Evolutionary conservation across 2,888 invertebrate species (phyloP).

Genomic region (Drosophila quinaria): DNA sequence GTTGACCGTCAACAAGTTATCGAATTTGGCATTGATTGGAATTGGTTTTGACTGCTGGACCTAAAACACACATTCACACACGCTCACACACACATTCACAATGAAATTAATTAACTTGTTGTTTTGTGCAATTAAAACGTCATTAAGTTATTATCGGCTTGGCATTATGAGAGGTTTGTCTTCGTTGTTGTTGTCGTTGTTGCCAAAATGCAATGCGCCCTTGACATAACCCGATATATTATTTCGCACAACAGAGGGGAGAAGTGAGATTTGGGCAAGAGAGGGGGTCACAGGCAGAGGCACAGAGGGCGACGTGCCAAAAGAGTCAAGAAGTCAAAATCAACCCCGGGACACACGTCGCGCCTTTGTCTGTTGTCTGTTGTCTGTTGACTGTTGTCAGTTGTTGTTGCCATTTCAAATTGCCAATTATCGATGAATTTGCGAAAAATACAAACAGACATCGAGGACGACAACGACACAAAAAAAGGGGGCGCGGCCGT

Average conservation of each 20-base stretch:
- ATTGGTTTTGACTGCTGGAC: constrained; percentile 71
- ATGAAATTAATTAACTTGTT: constrained; percentile 79
- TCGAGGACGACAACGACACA: constrained; percentile 4
- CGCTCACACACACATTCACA: constrained; percentile 31
- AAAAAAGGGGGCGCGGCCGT: constrained; percentile 52
- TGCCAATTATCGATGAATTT: constrained; percentile 82
- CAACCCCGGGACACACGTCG: constrained; percentile 58
- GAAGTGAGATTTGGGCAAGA: constrained; percentile 3
- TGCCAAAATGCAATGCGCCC: constrained; percentile 67
- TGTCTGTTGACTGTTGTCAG: constrained; percentile 28
- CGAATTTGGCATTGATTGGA: constrained; percentile 68
- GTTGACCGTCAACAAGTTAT: constrained; percentile 60
- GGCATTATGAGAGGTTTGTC: constrained; percentile 68
- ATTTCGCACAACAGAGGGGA: constrained; percentile 16
- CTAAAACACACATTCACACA: constrained; percentile 23
- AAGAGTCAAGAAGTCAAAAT: constrained; percentile 54
- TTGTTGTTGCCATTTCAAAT: constrained; percentile 78
- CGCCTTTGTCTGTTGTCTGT: constrained; percentile 44
- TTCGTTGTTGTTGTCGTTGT: constrained; percentile 26
- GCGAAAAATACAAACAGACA: constrained; percentile 78
- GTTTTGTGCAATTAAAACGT: constrained; percentile 78
- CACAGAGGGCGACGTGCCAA: constrained; percentile 48
- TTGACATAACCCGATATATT: constrained; percentile 60
- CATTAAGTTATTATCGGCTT: constrained; percentile 75
- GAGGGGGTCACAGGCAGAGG: constrained; percentile 2